phyloP scores from a whole-genome alignment of 2,797 vertebrate species.

The Euphonia xanthogaster region DNA sequence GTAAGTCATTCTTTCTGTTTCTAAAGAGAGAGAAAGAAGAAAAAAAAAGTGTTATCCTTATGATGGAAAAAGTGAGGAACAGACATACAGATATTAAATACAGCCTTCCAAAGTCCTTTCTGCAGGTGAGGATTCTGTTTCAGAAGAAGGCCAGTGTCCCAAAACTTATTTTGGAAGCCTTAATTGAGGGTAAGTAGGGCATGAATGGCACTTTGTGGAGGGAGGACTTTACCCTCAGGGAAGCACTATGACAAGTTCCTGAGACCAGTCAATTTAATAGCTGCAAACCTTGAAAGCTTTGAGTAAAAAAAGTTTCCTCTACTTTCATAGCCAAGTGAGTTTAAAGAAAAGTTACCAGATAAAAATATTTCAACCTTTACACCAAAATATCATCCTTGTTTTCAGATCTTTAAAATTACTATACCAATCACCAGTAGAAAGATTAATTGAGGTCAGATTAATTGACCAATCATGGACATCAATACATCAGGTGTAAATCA shows the following conservation, averaged over 20 bases:
- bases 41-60: neutral
- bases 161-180: neutral
- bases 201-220: neutral
- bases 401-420: neutral
- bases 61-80: neutral
- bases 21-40: neutral
- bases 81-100: neutral
- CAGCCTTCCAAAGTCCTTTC: neutral
- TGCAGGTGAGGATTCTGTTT: neutral
- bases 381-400: neutral
- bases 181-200: neutral
- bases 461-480: neutral
- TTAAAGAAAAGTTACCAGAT: neutral
- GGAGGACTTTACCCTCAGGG: neutral
- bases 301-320: neutral
- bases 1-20: neutral
- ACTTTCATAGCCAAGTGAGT: neutral
- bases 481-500: neutral
- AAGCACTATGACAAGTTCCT: neutral
- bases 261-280: neutral
- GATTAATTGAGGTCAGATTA: neutral
- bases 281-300: neutral
- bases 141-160: neutral
- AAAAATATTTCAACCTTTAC: neutral
- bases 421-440: neutral